Base-by-base conservation (phyloP, 1,140 invertebrate species). In the Oedothorax gibbosus region DNA sequence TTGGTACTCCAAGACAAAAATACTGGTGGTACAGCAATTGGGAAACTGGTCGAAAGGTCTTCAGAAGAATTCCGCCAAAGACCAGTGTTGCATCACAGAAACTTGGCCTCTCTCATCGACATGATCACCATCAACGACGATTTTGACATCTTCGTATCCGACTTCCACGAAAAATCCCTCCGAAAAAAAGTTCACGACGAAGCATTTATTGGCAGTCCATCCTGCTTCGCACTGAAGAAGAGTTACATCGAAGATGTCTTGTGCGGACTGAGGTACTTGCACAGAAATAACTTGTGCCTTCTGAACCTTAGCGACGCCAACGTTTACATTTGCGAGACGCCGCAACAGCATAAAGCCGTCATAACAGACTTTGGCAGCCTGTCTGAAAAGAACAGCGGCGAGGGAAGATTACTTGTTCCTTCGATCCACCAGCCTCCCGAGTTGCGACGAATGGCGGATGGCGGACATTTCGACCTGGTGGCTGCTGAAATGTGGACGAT, bases 251-350 rank as follows among this genome's bases (percentile, higher is more conserved):
- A 78, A 49, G 83, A 78, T 62, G 15, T 85, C 18, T 64, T 85
- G 18, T 62, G 54, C 21, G 83, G 73, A 2, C 54, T 85, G 21
- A 56, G 71, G 53, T 85, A 85, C 49, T 64, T 85, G n/a, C 83
- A 85, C 20, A 50, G 20, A 15, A 85, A 71, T 12, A n/a, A 10
- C 7, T 73, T 85, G 35, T 68, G 75, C 10, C 56, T 85, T 4
- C 77, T 77, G 82, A 85, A 85, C 15, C 49, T 85, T 6, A 78
- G 56, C 49, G 73, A 85, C 11, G 56, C n/a, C 0, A 85, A 77
- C 35, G 72, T 85, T 54, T 60, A 18, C n/a, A 53, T 85, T 7
- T 76, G 62, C 20, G 35, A 35, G 35, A 18, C 10, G 8, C 7
- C 14, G 0, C 12, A 68, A 35, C 20, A 15, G 6, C 57, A 76